Evolutionary conservation across 2,113 vertebrate species (phyloP), one percentile per base, ranked within the genome.

Genomic region (Synchiropus splendidus): DNA sequence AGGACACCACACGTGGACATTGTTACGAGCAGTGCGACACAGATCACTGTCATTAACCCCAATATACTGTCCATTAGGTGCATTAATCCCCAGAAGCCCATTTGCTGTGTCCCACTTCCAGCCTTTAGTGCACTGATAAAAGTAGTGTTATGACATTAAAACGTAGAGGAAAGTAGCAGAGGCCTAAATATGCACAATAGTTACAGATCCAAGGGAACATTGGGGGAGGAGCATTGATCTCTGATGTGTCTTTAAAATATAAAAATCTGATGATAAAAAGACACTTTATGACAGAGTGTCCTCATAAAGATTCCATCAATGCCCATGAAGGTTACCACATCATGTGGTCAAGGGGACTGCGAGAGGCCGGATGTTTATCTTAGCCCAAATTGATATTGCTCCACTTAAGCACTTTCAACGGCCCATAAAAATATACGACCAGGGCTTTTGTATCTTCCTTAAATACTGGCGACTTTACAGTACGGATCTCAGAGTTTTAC

Each of bases 281-380:
- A 43, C 60, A 70, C 50, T 67, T 65, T 58, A 72, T 66, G 66
- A 67, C 32, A 49, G 10, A 59, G 41, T 36, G 57, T 53, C 43
- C 55, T 51, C 44, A 51, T 53, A 60, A 64, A 71, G 37, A 49
- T 61, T 53, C 50, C 40, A 51, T 66, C 67, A 58, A 55, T 61
- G 52, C 15, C 13, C 14, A 44, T 58, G 61, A 49, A 34, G 35
- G 36, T 54, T 58, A 68, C n/a, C n/a, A n/a, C n/a, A n/a, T 61
- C 48, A 51, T 38, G 42, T 66, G 16, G 38, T 38, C 31, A 48
- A 57, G 46, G 45, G 51, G 12, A 39, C n/a, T n/a, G n/a, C n/a
- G n/a, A n/a, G n/a, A n/a, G n/a, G n/a, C 18, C 36, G 39, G 39
- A 34, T 37, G 39, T 50, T 54, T 45, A 17, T 14, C 40, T 39